phyloP scores from a whole-genome alignment of 2,113 vertebrate species.

The Quiscalus mexicanus region DNA sequence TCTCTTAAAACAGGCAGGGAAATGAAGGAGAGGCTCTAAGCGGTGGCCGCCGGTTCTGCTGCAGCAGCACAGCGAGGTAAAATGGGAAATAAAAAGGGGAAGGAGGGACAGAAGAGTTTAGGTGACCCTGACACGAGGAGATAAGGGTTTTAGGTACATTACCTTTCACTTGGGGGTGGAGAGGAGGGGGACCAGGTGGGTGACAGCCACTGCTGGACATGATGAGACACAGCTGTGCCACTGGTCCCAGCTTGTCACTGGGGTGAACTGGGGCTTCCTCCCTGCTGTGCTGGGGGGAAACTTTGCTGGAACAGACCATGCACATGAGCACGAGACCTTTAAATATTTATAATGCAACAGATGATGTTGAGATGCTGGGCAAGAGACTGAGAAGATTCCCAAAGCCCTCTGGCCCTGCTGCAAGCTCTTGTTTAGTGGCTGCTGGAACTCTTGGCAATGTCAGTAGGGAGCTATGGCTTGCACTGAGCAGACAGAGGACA shows the following conservation, averaged over 20 bases:
- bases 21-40: background rate
- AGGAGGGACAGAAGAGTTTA: background rate
- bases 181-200: rapidly evolving
- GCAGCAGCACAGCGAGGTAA: rapidly evolving
- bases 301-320: background rate
- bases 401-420: rapidly evolving
- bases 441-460: background rate
- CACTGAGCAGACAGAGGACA: background rate
- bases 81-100: background rate
- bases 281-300: background rate
- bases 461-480: rapidly evolving
- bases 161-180: background rate
- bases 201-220: rapidly evolving
- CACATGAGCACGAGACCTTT: background rate
- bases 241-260: background rate
- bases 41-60: rapidly evolving
- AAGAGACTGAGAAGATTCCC: background rate
- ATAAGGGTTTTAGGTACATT: rapidly evolving
- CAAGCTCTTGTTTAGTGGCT: background rate
- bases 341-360: background rate
- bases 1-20: background rate
- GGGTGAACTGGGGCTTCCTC: background rate
- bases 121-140: background rate
- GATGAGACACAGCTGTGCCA: background rate
- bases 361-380: background rate